phyloP scores from a whole-genome alignment of 2,113 vertebrate species.

The Xiphorhynchus elegans region DNA sequence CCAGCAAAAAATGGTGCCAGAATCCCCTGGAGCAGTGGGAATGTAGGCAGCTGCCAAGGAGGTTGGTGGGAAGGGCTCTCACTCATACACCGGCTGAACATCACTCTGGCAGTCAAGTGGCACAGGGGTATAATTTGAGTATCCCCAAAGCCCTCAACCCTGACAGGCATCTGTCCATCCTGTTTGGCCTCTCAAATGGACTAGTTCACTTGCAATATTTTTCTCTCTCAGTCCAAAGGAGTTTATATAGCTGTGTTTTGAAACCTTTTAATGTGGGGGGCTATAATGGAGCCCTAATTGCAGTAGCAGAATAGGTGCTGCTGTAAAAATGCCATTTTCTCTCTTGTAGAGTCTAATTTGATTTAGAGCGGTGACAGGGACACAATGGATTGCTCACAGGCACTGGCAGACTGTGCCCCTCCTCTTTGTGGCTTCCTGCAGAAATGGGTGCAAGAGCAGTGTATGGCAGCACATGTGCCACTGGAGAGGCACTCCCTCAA shows the following conservation, averaged over 20 bases:
- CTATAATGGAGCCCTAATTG: neutral
- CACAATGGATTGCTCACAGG: neutral
- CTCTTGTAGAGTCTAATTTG: neutral
- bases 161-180: neutral
- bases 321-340: neutral
- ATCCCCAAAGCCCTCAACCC: neutral
- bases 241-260: neutral
- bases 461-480: neutral
- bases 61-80: neutral
- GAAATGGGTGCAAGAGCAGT: neutral
- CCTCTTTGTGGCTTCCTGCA: neutral
- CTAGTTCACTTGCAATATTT: neutral
- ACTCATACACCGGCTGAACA: neutral
- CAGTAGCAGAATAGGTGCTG: neutral
- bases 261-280: neutral
- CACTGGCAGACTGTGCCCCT: neutral
- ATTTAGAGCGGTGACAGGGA: neutral
- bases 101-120: accelerated
- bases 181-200: neutral
- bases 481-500: neutral
- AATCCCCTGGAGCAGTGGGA: accelerated
- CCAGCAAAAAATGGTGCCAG: neutral
- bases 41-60: neutral
- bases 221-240: neutral
- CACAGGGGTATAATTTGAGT: neutral